Conservation (phyloP, 2,888 invertebrate species). For the Melinaea menophilus region DNA sequence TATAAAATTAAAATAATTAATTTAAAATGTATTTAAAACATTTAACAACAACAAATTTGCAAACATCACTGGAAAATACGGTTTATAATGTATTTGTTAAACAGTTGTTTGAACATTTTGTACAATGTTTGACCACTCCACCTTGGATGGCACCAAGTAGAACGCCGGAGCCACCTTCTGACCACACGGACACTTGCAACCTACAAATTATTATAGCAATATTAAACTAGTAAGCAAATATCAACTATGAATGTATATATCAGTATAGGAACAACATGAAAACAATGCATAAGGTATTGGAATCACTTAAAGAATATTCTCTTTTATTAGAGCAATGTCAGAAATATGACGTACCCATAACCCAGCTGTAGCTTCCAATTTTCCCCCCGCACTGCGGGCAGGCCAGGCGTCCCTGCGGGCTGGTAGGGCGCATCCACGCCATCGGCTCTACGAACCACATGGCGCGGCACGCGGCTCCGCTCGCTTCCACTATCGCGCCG, state of each 20-base stretch:
- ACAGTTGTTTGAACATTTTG: constrained; percentile 92
- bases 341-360: constrained; percentile 80
- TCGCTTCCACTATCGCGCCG: constrained; percentile 49
- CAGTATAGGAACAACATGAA: neutral
- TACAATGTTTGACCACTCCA: constrained; percentile 92
- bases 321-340: neutral
- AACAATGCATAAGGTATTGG: neutral
- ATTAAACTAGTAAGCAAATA: neutral
- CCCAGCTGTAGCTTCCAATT: constrained; percentile 94
- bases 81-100: constrained; percentile 47
- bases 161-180: constrained; percentile 94
- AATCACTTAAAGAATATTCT: neutral
- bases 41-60: no score
- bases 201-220: constrained; percentile 55
- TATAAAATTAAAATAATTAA: no score
- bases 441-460: constrained; percentile 94
- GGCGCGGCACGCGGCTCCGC: constrained; percentile 78
- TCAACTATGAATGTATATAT: neutral
- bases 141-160: constrained; percentile 93
- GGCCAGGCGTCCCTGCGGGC: constrained; percentile 88
- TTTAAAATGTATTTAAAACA: no score
- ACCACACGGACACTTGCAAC: constrained; percentile 94
- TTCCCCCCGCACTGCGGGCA: constrained; percentile 92
- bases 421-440: constrained; percentile 90
- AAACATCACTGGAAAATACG: no score